A percentile compares a stretch with the other conserved stretches of the same genome.
Evolutionary conservation across 2,797 vertebrate genomes (phyloP).

Genomic region (Ctenopoma multispine): DNA sequence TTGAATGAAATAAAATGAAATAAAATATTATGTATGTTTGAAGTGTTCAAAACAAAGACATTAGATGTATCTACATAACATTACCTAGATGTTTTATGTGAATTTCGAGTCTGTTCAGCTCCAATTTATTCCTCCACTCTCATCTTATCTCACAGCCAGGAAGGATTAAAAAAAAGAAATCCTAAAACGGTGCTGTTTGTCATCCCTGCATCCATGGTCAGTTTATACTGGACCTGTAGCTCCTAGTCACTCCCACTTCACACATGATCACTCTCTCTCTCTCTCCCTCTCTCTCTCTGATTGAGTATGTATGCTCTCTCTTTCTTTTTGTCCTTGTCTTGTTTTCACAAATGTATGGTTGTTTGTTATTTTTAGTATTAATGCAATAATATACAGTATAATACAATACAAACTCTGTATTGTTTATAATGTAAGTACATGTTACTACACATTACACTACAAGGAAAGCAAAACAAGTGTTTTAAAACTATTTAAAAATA

Average conservation of each 20-base stretch:
- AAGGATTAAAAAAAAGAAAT: conserved; percentile 30
- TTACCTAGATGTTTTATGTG: conserved; percentile 50
- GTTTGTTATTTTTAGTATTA: not conserved
- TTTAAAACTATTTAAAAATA: too few relatives aligned
- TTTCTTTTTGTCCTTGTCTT: not conserved
- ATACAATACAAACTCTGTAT: conserved; percentile 2
- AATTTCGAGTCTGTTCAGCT: conserved; percentile 39
- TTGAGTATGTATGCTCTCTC: conserved; percentile 3
- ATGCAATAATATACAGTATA: not conserved
- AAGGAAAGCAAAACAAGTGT: too few relatives aligned
- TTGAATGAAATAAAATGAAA: too few relatives aligned
- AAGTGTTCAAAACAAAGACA: not conserved
- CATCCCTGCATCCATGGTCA: conserved; percentile 56
- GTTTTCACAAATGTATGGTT: not conserved
- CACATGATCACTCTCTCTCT: conserved; percentile 44
- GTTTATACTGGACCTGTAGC: conserved; percentile 71
- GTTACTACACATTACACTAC: too few relatives aligned
- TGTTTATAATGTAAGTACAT: not conserved
- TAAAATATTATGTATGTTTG: too few relatives aligned
- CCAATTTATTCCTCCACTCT: conserved; percentile 50
- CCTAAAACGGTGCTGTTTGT: conserved; percentile 40
- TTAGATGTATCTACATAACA: not conserved
- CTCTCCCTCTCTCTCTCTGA: conserved; percentile 35
- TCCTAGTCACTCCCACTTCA: conserved; percentile 74
- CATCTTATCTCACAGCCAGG: conserved; percentile 56